Evolutionary conservation across 2,888 invertebrate genomes (phyloP), one percentile per base, ranked within the genome.

Genomic region (Asteroscopus sphinx): DNA sequence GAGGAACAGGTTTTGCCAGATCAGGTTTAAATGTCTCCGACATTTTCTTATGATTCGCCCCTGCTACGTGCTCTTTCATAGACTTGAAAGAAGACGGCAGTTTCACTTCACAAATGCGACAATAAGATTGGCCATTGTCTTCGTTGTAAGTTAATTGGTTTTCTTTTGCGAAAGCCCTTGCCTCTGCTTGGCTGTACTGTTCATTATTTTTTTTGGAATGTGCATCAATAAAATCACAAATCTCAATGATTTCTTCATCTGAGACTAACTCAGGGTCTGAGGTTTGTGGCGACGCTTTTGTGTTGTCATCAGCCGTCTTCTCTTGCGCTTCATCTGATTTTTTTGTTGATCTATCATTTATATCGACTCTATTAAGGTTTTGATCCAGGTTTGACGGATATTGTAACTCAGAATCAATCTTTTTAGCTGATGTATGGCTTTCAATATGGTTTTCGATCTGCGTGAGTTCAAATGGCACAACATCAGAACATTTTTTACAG

Each of bases 11-110:
- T 12, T 13, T 12, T 21, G 36, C 13, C n/a, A 12, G 2, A 16
- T n/a, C 15, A 5, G n/a, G 12, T 16, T 5, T 1, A 17, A 13
- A 21, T 4, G 41, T 12, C 4, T 21, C 48, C 4, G 64, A 26
- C 26, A 62, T 73, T 37, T 44, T 78, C 30, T 67, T 80, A 47
- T 88, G 88, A 1, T 48, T 49, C 7, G 54, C 65, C 8, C 84
- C 86, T 5, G 56, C 32, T 5, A 68, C 64, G 16, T 73, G 70
- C 46, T 73, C 60, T 16, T 36, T 64, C 48, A 73, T 21, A 3
- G 59, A 57, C 7, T n/a, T 62, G 0, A 62, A 28, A 5, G 60
- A 17, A 13, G 58, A 16, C 16, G 76, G 74, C 17, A 77, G 3
- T 16, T 36, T 60, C 0, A 62, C 62, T 6, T 54, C 1, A 45